Evolutionary conservation across 2,113 vertebrate genomes (phyloP).

Genomic region (Collichthys lucidus): DNA sequence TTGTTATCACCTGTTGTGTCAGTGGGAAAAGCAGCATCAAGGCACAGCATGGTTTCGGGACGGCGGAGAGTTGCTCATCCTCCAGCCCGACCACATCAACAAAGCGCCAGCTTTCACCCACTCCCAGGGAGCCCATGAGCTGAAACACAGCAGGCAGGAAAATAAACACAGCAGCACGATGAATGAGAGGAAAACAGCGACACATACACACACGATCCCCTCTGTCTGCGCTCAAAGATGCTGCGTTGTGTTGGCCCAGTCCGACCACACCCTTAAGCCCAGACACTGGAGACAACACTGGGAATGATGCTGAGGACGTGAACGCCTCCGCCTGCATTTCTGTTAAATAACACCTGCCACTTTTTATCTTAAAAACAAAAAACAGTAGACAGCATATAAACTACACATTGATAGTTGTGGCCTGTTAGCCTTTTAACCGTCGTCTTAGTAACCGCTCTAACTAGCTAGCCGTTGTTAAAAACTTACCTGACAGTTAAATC

Average conservation of each 20-base stretch:
- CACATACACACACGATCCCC: neutral
- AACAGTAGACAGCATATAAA: neutral
- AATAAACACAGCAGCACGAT: neutral
- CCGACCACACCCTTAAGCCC: slow-evolving; percentile 77
- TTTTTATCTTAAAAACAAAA: neutral
- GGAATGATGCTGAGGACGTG: slow-evolving; percentile 37
- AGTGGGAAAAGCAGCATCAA: slow-evolving; percentile 95
- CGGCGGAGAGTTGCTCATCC: slow-evolving; percentile 85
- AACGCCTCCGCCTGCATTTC: neutral
- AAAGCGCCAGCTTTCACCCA: slow-evolving; percentile 88
- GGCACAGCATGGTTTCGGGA: slow-evolving; percentile 90
- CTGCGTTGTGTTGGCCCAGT: slow-evolving; percentile 60
- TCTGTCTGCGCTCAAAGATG: slow-evolving; percentile 44
- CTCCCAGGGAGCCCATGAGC: slow-evolving; percentile 91
- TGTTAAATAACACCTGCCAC: too few species aligned
- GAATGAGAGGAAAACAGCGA: neutral
- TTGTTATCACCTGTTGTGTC: slow-evolving; percentile 90
- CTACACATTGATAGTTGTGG: neutral
- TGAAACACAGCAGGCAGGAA: slow-evolving; percentile 64
- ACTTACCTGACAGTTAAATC: slow-evolving; percentile 51
- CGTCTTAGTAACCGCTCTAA: neutral
- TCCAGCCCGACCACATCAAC: slow-evolving; percentile 95
- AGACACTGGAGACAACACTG: slow-evolving; percentile 34
- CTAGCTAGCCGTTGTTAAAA: slow-evolving; percentile 30
- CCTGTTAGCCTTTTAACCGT: neutral